Percentiles rank a stretch among this genome's conserved stretches.
Evolutionary conservation across 2,113 vertebrate species (phyloP).

Genomic region (Otolemur garnettii): DNA sequence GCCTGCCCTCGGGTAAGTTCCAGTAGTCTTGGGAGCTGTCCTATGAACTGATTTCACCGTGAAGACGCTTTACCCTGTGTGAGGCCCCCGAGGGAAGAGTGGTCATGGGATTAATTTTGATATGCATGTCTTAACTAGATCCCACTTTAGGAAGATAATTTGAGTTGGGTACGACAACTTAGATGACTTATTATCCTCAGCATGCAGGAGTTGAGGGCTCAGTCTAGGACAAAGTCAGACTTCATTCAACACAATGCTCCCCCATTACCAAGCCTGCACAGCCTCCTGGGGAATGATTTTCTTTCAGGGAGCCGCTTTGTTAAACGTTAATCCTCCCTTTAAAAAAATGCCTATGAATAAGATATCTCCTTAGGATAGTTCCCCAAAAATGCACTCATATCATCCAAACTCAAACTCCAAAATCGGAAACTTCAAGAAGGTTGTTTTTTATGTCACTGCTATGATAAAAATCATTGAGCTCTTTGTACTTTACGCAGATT

Average conservation of each 20-base stretch:
- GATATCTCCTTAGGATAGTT: constrained; percentile 11
- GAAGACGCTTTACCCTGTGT: neutral
- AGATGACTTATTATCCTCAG: neutral
- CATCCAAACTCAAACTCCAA: constrained; percentile 54
- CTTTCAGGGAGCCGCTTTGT: neutral
- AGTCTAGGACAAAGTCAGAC: neutral
- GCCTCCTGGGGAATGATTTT: neutral
- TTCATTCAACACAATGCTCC: neutral
- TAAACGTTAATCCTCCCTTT: neutral
- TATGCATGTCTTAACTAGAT: neutral
- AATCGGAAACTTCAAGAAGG: constrained; percentile 66
- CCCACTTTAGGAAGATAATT: neutral
- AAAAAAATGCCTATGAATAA: neutral
- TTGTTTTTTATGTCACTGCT: neutral
- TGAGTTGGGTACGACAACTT: neutral
- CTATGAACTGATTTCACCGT: neutral
- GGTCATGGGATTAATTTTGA: neutral
- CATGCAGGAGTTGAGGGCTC: neutral
- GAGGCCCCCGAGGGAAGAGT: neutral
- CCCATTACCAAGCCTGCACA: neutral
- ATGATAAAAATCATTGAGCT: constrained; percentile 66
- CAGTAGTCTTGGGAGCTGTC: neutral
- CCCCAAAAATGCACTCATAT: neutral
- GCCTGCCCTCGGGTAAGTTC: neutral
- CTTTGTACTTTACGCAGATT: constrained; percentile 65